Evolutionary conservation across 2,888 invertebrate species (phyloP), one percentile per base, ranked within the genome.

Genomic region (Homarus gammarus): DNA sequence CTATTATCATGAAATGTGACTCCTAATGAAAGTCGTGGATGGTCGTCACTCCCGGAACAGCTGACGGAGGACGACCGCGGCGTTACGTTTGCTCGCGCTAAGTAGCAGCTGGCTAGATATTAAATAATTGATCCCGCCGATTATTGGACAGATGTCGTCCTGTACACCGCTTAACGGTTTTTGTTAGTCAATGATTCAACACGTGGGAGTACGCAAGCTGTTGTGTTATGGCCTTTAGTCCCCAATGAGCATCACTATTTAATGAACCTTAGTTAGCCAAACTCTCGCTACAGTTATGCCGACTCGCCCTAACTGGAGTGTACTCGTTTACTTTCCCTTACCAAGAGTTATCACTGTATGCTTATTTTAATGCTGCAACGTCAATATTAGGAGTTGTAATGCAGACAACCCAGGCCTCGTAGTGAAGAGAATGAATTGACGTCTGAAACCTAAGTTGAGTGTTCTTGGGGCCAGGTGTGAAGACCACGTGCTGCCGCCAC

Each of bases 91-190:
- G 40, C n/a, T 15, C 36, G 40, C 73, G 40, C 40, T 73, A 73
- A 77, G 77, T 75, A 64, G 84, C 84, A 84, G 84, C 84, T 84
- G 84, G 84, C 84, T 84, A 84, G 61, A 84, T 84, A 75, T 84
- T 84, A 75, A 77, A 84, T 84, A 84, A 84, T 84, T 84, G 84
- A 84, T 84, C 84, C 64, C 31, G 77, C 75, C 84, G 84, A 77
- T 77, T 84, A 84, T 84, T 84, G 84, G 84, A 84, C 84, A 84
- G 84, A 84, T 84, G 84, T 84, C 84, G 61, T 64, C 84, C 40
- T n/a, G 82, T 70, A 70, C 82, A 22, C 70, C 49, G 70, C 77
- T 84, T 84, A 84, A 84, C 84, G 84, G 84, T 84, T 84, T 40
- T 75, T 77, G 77, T 64, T 61, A 79, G 77, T 75, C 40, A 70